Evolutionary conservation across 37 sponge, comb jelly and placozoan genomes (phyloP), one percentile per base, ranked within the genome.

Genomic region (Ephydatia muelleri): DNA sequence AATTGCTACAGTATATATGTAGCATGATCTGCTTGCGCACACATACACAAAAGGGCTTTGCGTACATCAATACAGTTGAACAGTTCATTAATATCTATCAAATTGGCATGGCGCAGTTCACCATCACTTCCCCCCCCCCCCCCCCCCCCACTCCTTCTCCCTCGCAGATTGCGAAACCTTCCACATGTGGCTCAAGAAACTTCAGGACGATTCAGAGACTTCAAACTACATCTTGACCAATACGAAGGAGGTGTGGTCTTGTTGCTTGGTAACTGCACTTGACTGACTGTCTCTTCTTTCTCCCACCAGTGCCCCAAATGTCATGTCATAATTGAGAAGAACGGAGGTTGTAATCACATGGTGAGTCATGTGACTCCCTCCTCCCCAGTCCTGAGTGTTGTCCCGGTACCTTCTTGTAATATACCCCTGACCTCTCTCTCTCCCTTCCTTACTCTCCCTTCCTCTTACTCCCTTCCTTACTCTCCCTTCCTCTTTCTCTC

Each of bases 281-380:
- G 6, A 48, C 27, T 75, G 19, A 3, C 34, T 27, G 5, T 25
- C 34, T 19, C 68, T 67, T 30, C 2, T 43, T 4, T 39, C 47
- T 43, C 33, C 64, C 27, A 68, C 9, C 84, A 95, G 90, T 97
- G 97, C 85, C 97, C 97, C 19, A 87, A 92, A 36, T 97, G 97
- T 90, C 78, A 84, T 38, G 72, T 88, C 26, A 77, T 85, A 38
- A 97, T 97, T 82, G 97, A 97, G 78, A 97, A 97, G 89, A 94
- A 88, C 67, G 97, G 97, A 9, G 97, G 97, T 26, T 97, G 97
- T 73, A 97, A 97, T 70, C 97, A 97, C 88, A 97, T 97, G 92
- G 87, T 93, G 70, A 80, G 94, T 30, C 36, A 28, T 3, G 57
- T 48, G 8, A 12, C 12, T 11, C 19, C 28, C 28, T 12, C n/a